Base-by-base conservation (phyloP, 1,140 invertebrate species). In the Lepidurus couesii region DNA sequence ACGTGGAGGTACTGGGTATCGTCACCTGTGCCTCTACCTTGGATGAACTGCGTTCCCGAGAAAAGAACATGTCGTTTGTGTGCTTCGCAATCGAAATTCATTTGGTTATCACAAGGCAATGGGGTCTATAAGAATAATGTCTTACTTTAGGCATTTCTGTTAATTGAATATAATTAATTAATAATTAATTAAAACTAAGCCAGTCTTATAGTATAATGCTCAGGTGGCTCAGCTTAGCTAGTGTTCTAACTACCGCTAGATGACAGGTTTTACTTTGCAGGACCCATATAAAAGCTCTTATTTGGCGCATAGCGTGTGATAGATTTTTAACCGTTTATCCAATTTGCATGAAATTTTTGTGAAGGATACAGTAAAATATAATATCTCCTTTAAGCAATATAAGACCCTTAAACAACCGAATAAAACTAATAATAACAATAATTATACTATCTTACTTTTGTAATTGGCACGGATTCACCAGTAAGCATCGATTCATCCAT, bases 21-120 rank as follows among this genome's bases (percentile, higher is more conserved):
- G 80, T 83, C 84, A 16, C 82, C 83, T 82, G 85, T 86, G 79
- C 84, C 87, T 80, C 87, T 84, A 10, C 86, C 86, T 82, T 88
- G 88, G 75, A 88, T 84, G 11, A 88, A 83, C 65, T 86, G 81
- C 0, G 88, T 88, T 5, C 88, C 88, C 82, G 85, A 86, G 78
- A 87, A 87, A 8, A 88, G 81, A 7, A 85, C 82, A 80, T 88
- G 85, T 26, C 84, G 81, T 16, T 83, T 83, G 80, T 88, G 79
- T 42, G 7, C 11, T 44, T 80, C 76, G 73, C 78, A 77, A n/a
- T 77, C 45, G 44, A 80, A 80, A 8, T 21, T 44, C 26, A 74
- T 73, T 34, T 79, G 77, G n/a, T 34, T 26, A 26, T 81, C 82
- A 11, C 76, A 42, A 7, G 82, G 81, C 42, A 83, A 47, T 10